Conservation (phyloP, 2,113 vertebrate species). For the Clarias gariepinus region DNA sequence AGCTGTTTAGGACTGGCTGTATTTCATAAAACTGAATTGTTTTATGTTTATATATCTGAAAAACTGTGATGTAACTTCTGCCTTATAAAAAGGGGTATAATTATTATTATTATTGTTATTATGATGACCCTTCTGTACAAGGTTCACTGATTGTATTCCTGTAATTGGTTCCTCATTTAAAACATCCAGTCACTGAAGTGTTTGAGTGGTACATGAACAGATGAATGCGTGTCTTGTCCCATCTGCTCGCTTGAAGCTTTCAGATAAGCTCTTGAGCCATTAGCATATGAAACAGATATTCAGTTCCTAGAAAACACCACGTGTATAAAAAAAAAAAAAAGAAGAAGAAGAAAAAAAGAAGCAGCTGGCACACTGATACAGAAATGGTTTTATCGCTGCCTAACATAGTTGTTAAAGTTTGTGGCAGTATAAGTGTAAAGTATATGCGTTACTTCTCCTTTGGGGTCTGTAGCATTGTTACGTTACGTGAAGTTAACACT, state of each 20-base stretch:
- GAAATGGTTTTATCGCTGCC: background rate
- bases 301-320: background rate
- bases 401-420: background rate
- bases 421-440: background rate
- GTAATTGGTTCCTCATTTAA: slow-evolving; percentile 26
- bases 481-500: slow-evolving; percentile 14
- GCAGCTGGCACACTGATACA: background rate
- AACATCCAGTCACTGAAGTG: slow-evolving; percentile 3
- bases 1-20: background rate
- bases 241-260: background rate
- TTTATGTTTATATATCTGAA: background rate
- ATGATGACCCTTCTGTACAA: background rate
- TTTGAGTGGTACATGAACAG: background rate
- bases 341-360: background rate
- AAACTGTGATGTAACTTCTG: background rate
- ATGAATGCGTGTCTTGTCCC: slow-evolving; percentile 18
- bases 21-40: background rate
- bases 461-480: background rate
- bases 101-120: background rate
- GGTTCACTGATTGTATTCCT: background rate
- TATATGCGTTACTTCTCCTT: background rate
- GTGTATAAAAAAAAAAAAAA: background rate
- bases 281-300: slow-evolving; percentile 7
- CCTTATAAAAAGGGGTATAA: background rate
- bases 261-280: background rate